Evolutionary conservation across 2,113 vertebrate species (phyloP).

Genomic region (Clarias magur): DNA sequence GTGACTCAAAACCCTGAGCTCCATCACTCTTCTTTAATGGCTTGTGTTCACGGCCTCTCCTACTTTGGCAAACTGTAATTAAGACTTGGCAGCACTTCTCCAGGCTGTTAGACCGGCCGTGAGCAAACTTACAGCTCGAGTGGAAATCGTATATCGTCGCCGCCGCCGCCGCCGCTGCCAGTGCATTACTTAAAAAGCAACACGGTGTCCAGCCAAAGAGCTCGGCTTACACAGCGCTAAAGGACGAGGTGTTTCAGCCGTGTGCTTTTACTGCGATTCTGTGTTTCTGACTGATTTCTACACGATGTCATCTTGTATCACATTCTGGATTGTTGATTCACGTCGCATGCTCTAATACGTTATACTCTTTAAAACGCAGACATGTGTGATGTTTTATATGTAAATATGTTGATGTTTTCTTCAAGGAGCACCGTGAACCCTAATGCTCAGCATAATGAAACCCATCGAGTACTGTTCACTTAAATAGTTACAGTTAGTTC

Average conservation of each 20-base stretch:
- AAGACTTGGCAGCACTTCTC: conserved; percentile 64
- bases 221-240: conserved; percentile 20
- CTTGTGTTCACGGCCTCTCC: conserved; percentile 57
- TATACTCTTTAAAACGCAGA: not conserved
- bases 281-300: not conserved
- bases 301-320: not conserved
- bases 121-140: conserved; percentile 60
- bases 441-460: too few species aligned
- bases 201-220: conserved; percentile 44
- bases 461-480: too few species aligned
- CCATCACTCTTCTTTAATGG: conserved; percentile 74
- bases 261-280: conserved; percentile 21
- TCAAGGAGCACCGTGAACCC: not conserved
- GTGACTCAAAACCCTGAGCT: conserved; percentile 56
- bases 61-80: conserved; percentile 71
- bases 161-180: not conserved
- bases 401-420: not conserved
- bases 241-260: conserved; percentile 32
- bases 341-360: not conserved
- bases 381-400: not conserved
- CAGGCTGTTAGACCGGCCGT: conserved; percentile 56
- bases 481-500: too few species aligned
- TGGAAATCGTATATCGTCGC: conserved; percentile 52
- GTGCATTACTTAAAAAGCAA: conserved; percentile 43
- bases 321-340: not conserved